Conservation (phyloP, 2,113 vertebrate species). For the Gymnorhina tibicen region DNA sequence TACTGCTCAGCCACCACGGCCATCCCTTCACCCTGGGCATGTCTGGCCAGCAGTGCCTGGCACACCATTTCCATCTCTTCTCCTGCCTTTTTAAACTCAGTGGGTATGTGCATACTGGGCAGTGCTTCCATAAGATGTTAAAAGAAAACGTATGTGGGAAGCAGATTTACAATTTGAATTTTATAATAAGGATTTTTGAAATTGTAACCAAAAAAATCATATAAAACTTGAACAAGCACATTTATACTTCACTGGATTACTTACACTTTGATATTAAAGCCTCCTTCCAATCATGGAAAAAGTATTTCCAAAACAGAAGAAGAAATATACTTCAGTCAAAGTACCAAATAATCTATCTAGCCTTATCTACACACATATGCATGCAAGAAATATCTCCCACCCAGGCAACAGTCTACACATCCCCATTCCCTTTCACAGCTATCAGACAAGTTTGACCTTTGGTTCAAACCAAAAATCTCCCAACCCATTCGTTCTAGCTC, state of each 20-base stretch:
- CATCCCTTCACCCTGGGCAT: not conserved
- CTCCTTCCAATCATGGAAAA: not conserved
- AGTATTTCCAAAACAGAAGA: not conserved
- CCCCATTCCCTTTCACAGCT: not conserved
- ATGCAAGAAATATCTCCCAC: not conserved
- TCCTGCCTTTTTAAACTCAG: not conserved
- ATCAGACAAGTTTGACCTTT: constrained; percentile 52
- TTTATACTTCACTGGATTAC: not conserved
- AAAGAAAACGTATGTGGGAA: not conserved
- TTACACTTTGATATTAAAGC: not conserved
- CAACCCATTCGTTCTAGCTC: constrained; percentile 10
- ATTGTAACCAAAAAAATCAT: not conserved
- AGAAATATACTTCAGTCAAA: not conserved
- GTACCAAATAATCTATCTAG: not conserved
- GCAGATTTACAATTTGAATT: not conserved
- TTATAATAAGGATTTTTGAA: not conserved
- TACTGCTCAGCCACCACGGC: not conserved
- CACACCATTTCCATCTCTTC: not conserved
- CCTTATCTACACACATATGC: constrained; percentile 14
- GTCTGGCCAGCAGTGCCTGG: not conserved
- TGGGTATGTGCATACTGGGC: not conserved
- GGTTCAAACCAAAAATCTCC: constrained; percentile 38
- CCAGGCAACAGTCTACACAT: not conserved
- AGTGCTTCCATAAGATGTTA: not conserved
- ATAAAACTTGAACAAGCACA: not conserved